Base-by-base conservation (phyloP, 1,140 invertebrate species). In the Littorina saxatilis region DNA sequence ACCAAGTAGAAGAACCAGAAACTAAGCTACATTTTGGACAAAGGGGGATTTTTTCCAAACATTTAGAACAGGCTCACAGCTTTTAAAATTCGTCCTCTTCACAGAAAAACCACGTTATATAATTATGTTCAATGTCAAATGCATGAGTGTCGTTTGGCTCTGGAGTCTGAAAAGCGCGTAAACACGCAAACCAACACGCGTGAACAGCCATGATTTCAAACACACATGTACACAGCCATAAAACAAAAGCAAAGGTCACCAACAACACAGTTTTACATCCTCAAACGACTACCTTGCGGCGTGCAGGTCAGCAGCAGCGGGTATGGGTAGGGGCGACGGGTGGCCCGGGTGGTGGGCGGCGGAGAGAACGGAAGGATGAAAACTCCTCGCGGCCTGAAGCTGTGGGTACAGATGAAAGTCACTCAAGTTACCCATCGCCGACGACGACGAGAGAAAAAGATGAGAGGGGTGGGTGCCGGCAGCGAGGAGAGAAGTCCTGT, bases 371-470 rank as follows among this genome's bases (percentile, higher is more conserved):
- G 39, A 58, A 37, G 52, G 76, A 58, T 78, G 76, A 29, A 63
- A 63, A 13, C 76, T n/a, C 55, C 76, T 63, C n/a, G 39, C 37
- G 1, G 55, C 58, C 55, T 78, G 76, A 11, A 78, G 76, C 35
- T 58, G 76, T 17, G 76, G 76, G 58, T 78, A 78, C 76, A 78
- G 27, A 39, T 78, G 76, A 27, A 78, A 78, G n/a, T 78, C 76
- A 29, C 58, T 78, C 55, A 78, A 0, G 37, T 58, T 17, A n/a
- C 55, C 32, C 58, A 40, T 9, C 58, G 76, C 32, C 23, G 76
- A 27, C 35, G 58, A 43, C 37, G 76, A 78, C 39, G 76, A 78
- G 55, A 78, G 58, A 32, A 66, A 63, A 39, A 43, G 52, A 32
- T 55, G 39, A 37, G 23, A 55, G 29, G 73, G n/a, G 55, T 39